Percentiles rank a stretch among this genome's conserved stretches.
These are phyloP conservation scores for Ericerus pela DNA, from an alignment of 1,140 invertebrate genomes.

Conservation along the genomic window DNA sequence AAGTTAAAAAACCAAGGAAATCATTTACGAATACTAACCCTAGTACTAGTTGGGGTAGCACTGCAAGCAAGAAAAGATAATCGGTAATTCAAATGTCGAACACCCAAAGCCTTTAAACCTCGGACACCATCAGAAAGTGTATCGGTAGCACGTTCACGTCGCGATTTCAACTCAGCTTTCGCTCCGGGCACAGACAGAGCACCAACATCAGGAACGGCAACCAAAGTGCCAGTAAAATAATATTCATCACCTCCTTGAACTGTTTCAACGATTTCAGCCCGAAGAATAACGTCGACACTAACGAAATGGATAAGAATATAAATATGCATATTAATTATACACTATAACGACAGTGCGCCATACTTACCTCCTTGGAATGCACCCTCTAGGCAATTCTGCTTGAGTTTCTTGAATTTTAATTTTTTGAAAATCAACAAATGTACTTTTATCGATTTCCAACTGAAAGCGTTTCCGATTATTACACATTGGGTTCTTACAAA, in stretches of 20 bases:
- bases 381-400: constrained; percentile 87
- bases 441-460: constrained; percentile 82
- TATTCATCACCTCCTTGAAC: constrained; percentile 85
- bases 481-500: constrained; percentile 91
- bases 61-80: constrained; percentile 91
- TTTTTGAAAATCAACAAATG: constrained; percentile 98
- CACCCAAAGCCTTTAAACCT: constrained; percentile 85
- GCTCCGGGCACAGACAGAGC: constrained; percentile 67
- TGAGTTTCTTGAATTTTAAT: constrained; percentile 97
- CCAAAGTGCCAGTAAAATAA: constrained; percentile 92
- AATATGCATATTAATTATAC: not conserved
- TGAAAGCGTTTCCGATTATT: constrained; percentile 78
- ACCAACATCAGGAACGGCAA: constrained; percentile 93
- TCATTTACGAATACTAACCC: constrained; percentile 34
- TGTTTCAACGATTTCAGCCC: constrained; percentile 90
- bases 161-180: constrained; percentile 61
- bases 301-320: constrained; percentile 10
- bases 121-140: constrained; percentile 73
- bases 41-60: constrained; percentile 67
- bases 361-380: constrained; percentile 69
- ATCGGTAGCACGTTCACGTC: constrained; percentile 53
- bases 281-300: constrained; percentile 88
- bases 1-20: constrained; percentile 3
- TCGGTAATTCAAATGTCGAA: constrained; percentile 87
- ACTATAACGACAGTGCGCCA: not conserved